Evolutionary conservation across 1,140 invertebrate genomes (phyloP), one percentile per base, ranked within the genome.

Genomic region (Pogonognathellus flavescens): DNA sequence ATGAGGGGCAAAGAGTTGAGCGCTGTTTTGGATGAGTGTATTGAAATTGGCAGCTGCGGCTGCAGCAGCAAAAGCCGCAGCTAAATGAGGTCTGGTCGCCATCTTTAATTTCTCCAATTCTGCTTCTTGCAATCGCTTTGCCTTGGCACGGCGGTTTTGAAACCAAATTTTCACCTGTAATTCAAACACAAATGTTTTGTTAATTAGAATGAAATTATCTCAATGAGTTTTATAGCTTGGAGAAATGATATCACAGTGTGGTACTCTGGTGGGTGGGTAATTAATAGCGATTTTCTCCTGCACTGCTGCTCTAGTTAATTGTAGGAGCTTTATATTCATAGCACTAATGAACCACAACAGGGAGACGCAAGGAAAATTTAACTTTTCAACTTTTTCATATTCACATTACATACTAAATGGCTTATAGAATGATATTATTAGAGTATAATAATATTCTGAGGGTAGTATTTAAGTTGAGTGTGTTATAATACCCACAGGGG

Each of bases 101-200:
- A 96, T 95, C 90, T 95, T 94, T 87, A 96, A 91, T 91, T 96
- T 96, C 91, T 97, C 96, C 88, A 97, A 94, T 93, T 98, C 97
- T 50, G 97, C 97, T 91, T 99, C 97, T 90, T 98, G 97, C 10
- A 98, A 92, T 25, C 97, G 62, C 90, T 99, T 99, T 88, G 96
- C 96, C 91, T 99, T 98, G 80, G 97, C 97, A 60, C 97, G 92
- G 9, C 97, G 93, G 91, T 99, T 99, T 94, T 99, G 97, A 91
- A 98, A 99, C 97, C 97, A 99, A 89, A 98, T 99, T 93, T 98
- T 98, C 82, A 97, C 96, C 94, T 96, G 92, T 57, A 92, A 89
- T 91, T 41, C 86, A 88, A 86, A 82, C n/a, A 83, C 10, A 86
- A 80, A 25, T 55, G 14, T 8, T 55, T 22, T 10, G 18, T 84